Base-by-base conservation (phyloP, 1,140 invertebrate species). In the Drosophila ficusphila region DNA sequence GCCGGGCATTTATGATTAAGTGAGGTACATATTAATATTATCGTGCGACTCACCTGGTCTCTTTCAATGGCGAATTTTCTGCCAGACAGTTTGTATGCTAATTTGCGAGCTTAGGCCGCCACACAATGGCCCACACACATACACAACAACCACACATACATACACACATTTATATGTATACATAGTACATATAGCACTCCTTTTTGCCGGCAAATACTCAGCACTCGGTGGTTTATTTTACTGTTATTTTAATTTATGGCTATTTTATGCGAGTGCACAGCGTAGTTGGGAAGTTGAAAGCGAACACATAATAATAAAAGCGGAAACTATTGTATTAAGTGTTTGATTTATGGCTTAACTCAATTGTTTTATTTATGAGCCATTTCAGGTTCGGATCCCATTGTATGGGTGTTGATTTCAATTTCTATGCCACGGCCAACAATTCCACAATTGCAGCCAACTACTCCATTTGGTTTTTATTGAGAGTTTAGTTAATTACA, bases 251-350 rank as follows among this genome's bases (percentile, higher is more conserved):
- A 88, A 86, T 86, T 86, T 86, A 86, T 86, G 77, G 65, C 73
- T 60, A 86, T 86, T 86, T 86, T 86, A 86, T 86, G 82, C 82
- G 77, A 86, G 70, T 81, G 73, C 69, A 64, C 77, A 73, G 61
- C 76, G 62, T 46, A 64, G 42, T 61, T 61, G 56, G 70, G 64
- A 77, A 78, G 67, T 74, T 64, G 56, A 46, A 67, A 79, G 71
- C 67, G 72, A 76, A 69, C 68, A 81, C 73, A 86, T 82, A 86
- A 86, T 86, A 86, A 86, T 88, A 88, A 86, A 88, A 86, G 82
- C 82, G 82, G 82, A 86, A 86, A 86, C 82, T 86, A 86, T 86
- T 86, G 82, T 86, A 86, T 86, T 86, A 86, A 86, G 82, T 86
- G 82, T 86, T 86, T 86, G 82, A 86, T 86, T 86, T 86, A 86